These are phyloP conservation scores for Protobothrops mucrosquamatus DNA, from an alignment of 2,113 vertebrate genomes.

Conservation along the genomic window DNA sequence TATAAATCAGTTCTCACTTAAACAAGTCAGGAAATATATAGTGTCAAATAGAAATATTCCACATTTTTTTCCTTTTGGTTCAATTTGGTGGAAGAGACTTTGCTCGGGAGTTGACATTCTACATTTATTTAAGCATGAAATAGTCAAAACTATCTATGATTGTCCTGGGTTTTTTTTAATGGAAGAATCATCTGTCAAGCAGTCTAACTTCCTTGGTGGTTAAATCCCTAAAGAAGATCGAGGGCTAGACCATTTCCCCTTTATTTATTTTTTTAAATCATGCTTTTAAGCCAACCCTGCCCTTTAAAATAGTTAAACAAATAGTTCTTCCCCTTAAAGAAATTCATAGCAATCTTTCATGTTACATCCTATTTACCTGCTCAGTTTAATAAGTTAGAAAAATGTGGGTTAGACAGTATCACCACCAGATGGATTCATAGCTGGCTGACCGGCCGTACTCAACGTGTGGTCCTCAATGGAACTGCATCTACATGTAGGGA, in stretches of 20 bases:
- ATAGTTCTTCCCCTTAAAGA: background rate
- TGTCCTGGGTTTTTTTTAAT: background rate
- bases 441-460: too few relatives aligned
- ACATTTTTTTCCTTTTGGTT: background rate
- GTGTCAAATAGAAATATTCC: background rate
- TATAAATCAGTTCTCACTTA: background rate
- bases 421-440: too few relatives aligned
- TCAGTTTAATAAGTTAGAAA: background rate
- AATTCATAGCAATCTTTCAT: background rate
- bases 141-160: background rate
- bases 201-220: background rate
- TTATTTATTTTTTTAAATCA: background rate
- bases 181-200: background rate
- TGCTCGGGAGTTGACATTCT: background rate
- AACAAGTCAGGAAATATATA: background rate
- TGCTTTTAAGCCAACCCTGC: background rate
- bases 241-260: background rate
- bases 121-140: background rate
- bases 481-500: too few relatives aligned
- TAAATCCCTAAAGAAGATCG: background rate
- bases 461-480: too few relatives aligned
- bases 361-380: background rate
- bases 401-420: too few relatives aligned
- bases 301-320: background rate
- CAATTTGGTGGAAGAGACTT: background rate